Base-by-base conservation (phyloP, 37 sponge, comb jelly and placozoan species). In the Aplysina aerophoba region DNA sequence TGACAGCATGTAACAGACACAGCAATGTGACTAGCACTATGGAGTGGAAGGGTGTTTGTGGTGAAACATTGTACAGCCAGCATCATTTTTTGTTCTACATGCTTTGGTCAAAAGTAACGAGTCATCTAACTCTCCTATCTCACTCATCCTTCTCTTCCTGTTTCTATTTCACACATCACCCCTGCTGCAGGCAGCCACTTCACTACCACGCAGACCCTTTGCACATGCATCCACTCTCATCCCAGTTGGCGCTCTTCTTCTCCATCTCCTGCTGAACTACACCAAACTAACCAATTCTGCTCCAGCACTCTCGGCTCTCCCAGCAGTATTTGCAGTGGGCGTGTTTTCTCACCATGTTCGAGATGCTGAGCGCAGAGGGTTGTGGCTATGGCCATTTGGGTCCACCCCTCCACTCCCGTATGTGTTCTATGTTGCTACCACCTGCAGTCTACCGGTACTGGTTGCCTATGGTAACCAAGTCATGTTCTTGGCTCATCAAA, bases 281-380 rank as follows among this genome's bases (percentile, higher is more conserved):
- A 74, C 50, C 24, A n/a, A n/a, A 12, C 31, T 85, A 85, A 24
- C 16, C 44, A 16, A 17, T 44, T 22, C 75, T 68, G 13, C 78
- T 39, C 14, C 56, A 25, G 27, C 22, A 17, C 15, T 67, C 68
- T 34, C 50, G 28, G 31, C 30, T 16, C 71, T 90, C 20, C 83
- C 86, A 24, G 20, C 55, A 59, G 57, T 90, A 64, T 83, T 90
- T 41, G 15, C 84, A 56, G 50, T 83, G 28, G 82, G 87, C 6
- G 71, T 61, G 15, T n/a, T 90, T 40, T 81, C 87, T 19, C 91
- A 90, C 61, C 91, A 90, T 30, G 34, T 90, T 16, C 67, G 91
- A 22, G 91, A 90, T 59, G 87, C 87, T 22, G 57, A 73, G 59
- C 61, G 91, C n/a, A 22, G 91, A 59, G 91, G 91, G 30, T 20